Evolutionary conservation across 2,113 vertebrate species (phyloP), one percentile per base, ranked within the genome.

Genomic region (Cygnus buccinator): DNA sequence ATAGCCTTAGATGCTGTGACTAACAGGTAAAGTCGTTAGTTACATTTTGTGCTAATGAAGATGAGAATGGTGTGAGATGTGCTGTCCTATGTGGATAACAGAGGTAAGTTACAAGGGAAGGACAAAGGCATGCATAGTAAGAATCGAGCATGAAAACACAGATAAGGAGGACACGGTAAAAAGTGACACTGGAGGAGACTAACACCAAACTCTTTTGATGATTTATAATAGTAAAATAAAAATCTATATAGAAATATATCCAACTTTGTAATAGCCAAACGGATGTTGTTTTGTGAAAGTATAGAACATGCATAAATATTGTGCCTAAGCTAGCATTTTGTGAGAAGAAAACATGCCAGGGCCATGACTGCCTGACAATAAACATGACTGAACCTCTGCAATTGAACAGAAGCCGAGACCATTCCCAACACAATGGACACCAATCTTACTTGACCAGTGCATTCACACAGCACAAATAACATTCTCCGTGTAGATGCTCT

Each of bases 331-430:
- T 52, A 12, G 0, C 11, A 35, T 37, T 43, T 48, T 33, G 33
- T 37, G 46, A 88, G 54, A 72, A 80, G 70, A 70, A 86, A 55
- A 13, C 6, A 31, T 0, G 1, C 65, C 33, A 31, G 48, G n/a
- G 58, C 43, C 39, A 22, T 16, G 28, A 43, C 61, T 71, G 26
- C 37, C 78, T 50, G 23, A 16, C 37, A 59, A 46, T 21, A 44
- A 87, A 41, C 21, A 48, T 26, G 9, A 52, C 23, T 2, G 17
- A 95, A 55, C 15, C 28, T 35, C 46, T 79, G 22, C n/a, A 58
- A 73, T 0, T 0, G 33, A n/a, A 37, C 41, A 26, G 79, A 65
- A 48, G 70, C 33, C 0, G 0, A 70, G 15, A 11, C 23, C 31
- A 16, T 50, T 76, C 37, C 59, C 58, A 72, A 39, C 48, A 90